Evolutionary conservation across 2,797 vertebrate species (phyloP).

Genomic region (Neopelma chrysocephalum): DNA sequence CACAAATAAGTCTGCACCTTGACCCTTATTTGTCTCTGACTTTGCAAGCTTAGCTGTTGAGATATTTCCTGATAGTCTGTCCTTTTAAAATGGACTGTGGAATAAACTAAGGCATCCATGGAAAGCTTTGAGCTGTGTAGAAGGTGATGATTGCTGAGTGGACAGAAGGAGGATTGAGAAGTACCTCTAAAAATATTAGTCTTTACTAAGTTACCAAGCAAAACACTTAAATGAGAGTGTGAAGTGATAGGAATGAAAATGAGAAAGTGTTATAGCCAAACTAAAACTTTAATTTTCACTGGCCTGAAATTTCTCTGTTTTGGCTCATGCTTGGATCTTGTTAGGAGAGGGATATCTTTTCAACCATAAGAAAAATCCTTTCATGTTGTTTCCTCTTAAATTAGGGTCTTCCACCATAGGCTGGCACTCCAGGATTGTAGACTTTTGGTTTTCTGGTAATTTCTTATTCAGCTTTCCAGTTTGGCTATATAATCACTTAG

Average conservation of each 20-base stretch:
- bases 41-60: background rate
- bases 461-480: background rate
- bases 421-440: background rate
- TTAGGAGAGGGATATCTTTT: background rate
- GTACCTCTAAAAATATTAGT: conserved; percentile 31
- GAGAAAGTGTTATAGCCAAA: background rate
- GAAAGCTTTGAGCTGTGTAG: background rate
- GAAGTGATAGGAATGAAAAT: conserved; percentile 39
- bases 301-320: background rate
- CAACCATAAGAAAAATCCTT: background rate
- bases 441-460: background rate
- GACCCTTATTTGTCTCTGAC: background rate
- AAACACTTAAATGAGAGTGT: background rate
- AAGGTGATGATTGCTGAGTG: background rate
- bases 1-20: background rate
- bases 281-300: background rate
- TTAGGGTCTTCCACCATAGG: background rate
- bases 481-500: background rate
- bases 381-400: background rate
- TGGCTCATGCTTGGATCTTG: background rate
- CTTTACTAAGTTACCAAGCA: conserved; percentile 13
- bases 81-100: background rate
- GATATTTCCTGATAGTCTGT: background rate
- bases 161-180: background rate
- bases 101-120: background rate